Conservation (phyloP, 1,140 invertebrate genomes). For the Gonatopus flavifemur region DNA sequence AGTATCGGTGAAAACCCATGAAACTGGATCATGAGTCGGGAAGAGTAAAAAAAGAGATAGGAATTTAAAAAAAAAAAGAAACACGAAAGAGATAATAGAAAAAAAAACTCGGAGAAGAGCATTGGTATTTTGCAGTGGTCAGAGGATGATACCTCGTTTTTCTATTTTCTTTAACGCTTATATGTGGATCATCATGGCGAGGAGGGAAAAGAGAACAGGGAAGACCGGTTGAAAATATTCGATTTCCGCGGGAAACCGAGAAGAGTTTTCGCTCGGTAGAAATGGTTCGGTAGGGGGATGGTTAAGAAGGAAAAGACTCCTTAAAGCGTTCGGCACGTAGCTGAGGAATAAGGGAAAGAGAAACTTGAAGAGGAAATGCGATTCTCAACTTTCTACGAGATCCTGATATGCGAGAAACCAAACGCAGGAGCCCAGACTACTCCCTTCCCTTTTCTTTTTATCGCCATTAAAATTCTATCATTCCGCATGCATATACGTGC, state of each 20-base stretch:
- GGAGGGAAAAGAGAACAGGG: slow-evolving; percentile 1
- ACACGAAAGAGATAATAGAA: no score
- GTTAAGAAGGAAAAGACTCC: neutral
- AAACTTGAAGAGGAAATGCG: slow-evolving; percentile 13
- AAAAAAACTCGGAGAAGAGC: no score
- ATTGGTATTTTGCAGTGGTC: neutral
- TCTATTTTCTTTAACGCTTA: neutral
- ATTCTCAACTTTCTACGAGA: slow-evolving; percentile 25
- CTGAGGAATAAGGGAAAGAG: slow-evolving; percentile 7
- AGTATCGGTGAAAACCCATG: no score
- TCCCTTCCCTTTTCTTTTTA: slow-evolving; percentile 19
- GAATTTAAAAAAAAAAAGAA: no score
- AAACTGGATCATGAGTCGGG: no score
- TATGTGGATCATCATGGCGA: no score
- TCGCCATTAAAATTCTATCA: no score
- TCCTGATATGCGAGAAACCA: no score
- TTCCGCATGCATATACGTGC: no score
- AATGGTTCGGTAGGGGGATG: neutral
- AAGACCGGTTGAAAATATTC: slow-evolving; percentile 28
- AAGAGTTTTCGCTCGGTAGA: slow-evolving; percentile 4
- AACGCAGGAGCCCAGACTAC: slow-evolving; percentile 22
- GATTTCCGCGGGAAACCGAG: slow-evolving; percentile 22
- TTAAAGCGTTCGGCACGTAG: slow-evolving; percentile 29
- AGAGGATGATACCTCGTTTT: slow-evolving; percentile 4
- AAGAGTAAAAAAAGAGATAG: no score